These are phyloP conservation scores for Cherax quadricarinatus DNA, from an alignment of 1,140 invertebrate genomes.

Conservation along the genomic window DNA sequence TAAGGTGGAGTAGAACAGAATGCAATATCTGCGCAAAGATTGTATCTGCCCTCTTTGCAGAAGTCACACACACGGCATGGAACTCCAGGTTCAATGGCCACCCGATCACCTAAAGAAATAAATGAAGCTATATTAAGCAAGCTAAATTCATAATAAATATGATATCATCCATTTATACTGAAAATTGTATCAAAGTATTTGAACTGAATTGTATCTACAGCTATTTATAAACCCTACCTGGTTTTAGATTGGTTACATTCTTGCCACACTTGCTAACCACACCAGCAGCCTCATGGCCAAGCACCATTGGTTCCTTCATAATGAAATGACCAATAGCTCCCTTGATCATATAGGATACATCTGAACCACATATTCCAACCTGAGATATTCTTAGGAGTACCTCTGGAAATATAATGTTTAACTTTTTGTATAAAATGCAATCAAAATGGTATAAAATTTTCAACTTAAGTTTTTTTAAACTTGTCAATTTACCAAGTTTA, in stretches of 20 bases:
- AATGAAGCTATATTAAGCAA: not conserved
- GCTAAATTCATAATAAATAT: not conserved
- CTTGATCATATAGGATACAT: conserved; percentile 92
- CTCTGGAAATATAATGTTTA: conserved; percentile 79
- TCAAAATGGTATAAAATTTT: too few species aligned
- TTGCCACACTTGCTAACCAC: conserved; percentile 84
- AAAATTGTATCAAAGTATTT: not conserved
- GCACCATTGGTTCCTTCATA: conserved; percentile 89
- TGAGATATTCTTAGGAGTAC: conserved; percentile 91
- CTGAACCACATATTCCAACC: conserved; percentile 97
- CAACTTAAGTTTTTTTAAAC: too few species aligned
- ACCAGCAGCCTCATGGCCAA: conserved; percentile 92
- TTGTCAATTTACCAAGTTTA: too few species aligned
- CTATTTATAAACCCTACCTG: conserved; percentile 76
- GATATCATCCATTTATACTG: not conserved
- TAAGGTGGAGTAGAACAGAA: conserved; percentile 95
- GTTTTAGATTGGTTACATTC: conserved; percentile 85
- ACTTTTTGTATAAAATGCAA: too few species aligned
- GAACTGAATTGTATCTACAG: not conserved
- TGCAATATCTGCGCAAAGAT: conserved; percentile 90
- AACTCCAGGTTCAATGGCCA: conserved; percentile 95
- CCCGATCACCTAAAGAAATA: conserved; percentile 84
- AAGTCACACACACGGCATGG: conserved; percentile 89
- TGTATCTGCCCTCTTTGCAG: conserved; percentile 93
- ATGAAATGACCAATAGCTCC: conserved; percentile 92